These are phyloP conservation scores for Cryptoprocta ferox DNA, from an alignment of 2,797 vertebrate genomes.

Conservation along the genomic window DNA sequence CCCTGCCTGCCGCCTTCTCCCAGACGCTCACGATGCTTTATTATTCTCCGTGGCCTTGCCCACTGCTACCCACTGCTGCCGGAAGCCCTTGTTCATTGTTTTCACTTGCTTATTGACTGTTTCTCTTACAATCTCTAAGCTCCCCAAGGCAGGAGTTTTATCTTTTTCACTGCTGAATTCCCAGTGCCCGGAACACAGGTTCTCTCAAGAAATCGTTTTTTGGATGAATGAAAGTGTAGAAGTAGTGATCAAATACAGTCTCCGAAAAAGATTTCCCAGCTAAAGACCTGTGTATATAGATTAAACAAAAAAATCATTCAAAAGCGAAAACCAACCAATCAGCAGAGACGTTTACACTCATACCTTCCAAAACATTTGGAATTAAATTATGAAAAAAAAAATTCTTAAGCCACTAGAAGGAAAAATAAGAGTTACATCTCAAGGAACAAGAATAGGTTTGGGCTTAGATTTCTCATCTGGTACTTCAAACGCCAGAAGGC, in stretches of 20 bases:
- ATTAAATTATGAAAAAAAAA: neutral
- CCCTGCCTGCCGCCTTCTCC: neutral
- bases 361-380: neutral
- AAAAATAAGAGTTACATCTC: neutral
- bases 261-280: neutral
- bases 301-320: neutral
- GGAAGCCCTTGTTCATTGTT: neutral
- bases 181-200: neutral
- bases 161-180: neutral
- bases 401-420: neutral
- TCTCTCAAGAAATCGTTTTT: neutral
- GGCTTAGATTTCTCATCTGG: neutral
- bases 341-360: neutral
- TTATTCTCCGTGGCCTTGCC: neutral
- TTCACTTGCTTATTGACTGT: neutral
- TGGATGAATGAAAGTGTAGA: neutral
- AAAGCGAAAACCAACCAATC: neutral
- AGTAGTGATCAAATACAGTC: neutral
- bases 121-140: neutral
- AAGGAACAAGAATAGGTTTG: neutral
- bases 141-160: neutral
- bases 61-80: neutral
- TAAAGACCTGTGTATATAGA: neutral
- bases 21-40: rapidly evolving
- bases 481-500: neutral